Conservation (phyloP, 1,140 invertebrate genomes). For the Leptoteleia sp. region DNA sequence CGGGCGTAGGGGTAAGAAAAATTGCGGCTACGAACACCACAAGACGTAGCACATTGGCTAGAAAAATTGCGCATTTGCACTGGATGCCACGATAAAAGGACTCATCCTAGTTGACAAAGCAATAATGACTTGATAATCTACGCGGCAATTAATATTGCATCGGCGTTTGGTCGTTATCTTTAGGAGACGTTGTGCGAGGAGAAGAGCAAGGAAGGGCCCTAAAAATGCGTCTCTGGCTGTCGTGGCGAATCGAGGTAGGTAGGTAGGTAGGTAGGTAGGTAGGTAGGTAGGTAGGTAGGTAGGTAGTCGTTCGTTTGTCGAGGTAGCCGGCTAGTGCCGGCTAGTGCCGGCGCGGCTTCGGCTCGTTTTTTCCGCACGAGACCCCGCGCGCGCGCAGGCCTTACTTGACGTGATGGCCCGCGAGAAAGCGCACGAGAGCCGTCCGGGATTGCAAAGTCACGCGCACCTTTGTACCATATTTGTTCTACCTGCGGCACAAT, state of each 20-base stretch:
- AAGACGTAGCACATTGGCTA: no score
- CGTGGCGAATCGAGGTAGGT: constrained; percentile 74
- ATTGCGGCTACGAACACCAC: no score
- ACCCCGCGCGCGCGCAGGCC: constrained; percentile 65
- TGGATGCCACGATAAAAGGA: constrained; percentile 2
- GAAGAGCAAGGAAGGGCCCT: constrained; percentile 41
- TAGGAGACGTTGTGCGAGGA: constrained; percentile 46
- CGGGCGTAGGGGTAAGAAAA: no score
- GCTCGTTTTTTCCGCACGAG: constrained; percentile 72
- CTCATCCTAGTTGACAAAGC: constrained; percentile 23
- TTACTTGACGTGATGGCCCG: constrained; percentile 64
- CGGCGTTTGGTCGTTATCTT: constrained; percentile 52
- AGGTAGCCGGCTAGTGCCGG: no score
- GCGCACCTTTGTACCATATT: constrained; percentile 74
- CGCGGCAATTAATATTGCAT: constrained; percentile 55
- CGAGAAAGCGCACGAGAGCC: constrained; percentile 65
- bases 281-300: no score
- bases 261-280: no score
- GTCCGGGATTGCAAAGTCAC: constrained; percentile 73
- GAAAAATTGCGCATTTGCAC: not conserved
- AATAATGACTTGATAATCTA: constrained; percentile 56
- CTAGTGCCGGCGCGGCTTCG: constrained; percentile 65
- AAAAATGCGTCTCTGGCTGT: constrained; percentile 53
- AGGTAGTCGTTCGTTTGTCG: constrained; percentile 62
- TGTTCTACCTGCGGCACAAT: constrained; percentile 69